A percentile compares a stretch with the other conserved stretches of the same genome.
phyloP scores from a whole-genome alignment of 2,113 vertebrate genomes.

The Dromiciops gliroides region DNA sequence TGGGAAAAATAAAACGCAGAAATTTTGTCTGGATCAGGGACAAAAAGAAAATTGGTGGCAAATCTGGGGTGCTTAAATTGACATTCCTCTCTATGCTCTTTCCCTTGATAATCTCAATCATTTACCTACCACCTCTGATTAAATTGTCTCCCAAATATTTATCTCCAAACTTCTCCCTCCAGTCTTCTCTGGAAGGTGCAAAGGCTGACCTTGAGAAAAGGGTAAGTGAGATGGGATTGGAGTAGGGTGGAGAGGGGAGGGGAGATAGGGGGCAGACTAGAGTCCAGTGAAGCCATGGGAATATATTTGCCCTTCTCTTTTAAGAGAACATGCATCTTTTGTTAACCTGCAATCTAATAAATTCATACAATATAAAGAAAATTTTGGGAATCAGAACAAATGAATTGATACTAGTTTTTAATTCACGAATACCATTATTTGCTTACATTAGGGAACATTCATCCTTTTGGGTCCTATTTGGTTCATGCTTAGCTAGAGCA shows the following conservation, averaged over 20 bases:
- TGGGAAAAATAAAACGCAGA: background rate
- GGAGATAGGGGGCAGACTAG: background rate
- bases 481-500: background rate
- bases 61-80: background rate
- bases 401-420: slow-evolving; percentile 1
- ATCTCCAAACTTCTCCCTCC: background rate
- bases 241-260: background rate
- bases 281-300: background rate
- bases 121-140: background rate
- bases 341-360: background rate
- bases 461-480: background rate
- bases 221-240: background rate
- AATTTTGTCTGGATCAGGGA: background rate
- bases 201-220: background rate
- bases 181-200: too few species aligned
- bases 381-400: background rate
- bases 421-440: slow-evolving; percentile 30
- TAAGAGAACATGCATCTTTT: background rate
- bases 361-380: background rate
- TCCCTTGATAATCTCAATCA: background rate
- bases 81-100: background rate
- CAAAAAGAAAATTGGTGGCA: background rate
- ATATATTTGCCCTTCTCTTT: background rate
- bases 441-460: background rate
- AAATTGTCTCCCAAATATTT: background rate